Conservation (phyloP, 2,113 vertebrate species). For the Cranoglanis bouderius region DNA sequence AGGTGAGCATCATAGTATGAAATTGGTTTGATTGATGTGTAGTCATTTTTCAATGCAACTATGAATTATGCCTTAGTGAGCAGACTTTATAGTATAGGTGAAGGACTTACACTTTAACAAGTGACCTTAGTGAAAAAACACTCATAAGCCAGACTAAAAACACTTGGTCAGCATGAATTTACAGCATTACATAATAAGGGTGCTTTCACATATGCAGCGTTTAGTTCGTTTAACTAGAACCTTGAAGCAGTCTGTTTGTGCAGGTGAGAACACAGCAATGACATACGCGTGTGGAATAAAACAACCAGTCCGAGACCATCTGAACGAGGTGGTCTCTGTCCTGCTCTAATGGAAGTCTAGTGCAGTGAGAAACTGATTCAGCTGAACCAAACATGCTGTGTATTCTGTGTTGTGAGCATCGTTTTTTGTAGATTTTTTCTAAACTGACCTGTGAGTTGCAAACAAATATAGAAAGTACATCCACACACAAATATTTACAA, state of each 20-base stretch:
- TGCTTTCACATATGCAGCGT: neutral
- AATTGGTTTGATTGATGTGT: conserved; percentile 34
- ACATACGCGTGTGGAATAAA: neutral
- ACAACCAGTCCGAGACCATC: neutral
- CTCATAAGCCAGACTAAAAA: neutral
- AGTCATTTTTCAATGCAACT: conserved; percentile 27
- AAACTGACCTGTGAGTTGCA: neutral
- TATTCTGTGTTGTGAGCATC: neutral
- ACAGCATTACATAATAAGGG: conserved; percentile 18
- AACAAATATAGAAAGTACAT: neutral
- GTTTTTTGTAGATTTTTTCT: neutral
- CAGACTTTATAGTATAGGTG: conserved; percentile 34
- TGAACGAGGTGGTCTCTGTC: neutral
- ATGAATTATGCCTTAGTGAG: conserved; percentile 14
- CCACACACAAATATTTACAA: neutral
- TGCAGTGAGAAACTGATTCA: neutral
- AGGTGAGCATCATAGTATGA: conserved; percentile 25
- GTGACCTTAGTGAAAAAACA: conserved; percentile 16
- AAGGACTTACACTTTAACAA: conserved; percentile 38
- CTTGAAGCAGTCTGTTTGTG: neutral
- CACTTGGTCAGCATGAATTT: conserved; percentile 8
- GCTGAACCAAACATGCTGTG: neutral
- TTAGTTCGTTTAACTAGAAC: neutral
- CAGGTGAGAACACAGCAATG: neutral
- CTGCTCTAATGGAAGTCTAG: neutral